Evolutionary conservation across 2,113 vertebrate species (phyloP).

Genomic region (Hemibagrus wyckioides): DNA sequence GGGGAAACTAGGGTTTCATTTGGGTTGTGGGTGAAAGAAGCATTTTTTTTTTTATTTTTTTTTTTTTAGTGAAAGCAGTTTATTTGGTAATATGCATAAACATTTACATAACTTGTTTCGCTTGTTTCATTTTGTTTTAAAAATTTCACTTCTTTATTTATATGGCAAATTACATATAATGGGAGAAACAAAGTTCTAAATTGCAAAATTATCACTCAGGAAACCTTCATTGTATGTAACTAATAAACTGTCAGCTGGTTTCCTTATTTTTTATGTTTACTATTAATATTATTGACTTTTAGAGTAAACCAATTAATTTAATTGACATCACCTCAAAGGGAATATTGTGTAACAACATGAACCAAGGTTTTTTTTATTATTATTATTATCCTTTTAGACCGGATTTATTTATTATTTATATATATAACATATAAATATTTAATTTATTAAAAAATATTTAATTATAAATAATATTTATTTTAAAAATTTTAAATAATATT

Average conservation of each 20-base stretch:
- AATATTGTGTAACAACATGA: not conserved
- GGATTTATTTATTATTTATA: too few species aligned
- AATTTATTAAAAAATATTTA: too few species aligned
- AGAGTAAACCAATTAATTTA: not conserved
- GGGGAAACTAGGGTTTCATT: not conserved
- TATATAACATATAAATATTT: too few species aligned
- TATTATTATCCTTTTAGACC: not conserved
- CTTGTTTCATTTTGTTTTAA: too few species aligned
- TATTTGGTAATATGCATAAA: not conserved
- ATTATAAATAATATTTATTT: too few species aligned
- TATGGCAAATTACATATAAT: not conserved
- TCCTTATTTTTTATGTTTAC: not conserved
- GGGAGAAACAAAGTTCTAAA: not conserved
- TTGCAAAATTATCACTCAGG: not conserved
- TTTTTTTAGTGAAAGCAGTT: not conserved
- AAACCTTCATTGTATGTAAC: not conserved
- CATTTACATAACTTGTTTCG: not conserved
- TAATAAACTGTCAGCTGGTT: not conserved
- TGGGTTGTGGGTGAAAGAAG: not conserved
- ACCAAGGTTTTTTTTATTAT: not conserved
- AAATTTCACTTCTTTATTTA: not conserved
- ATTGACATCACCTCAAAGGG: not conserved
- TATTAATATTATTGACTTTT: not conserved
- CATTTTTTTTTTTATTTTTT: not conserved
- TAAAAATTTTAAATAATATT: too few species aligned